phyloP scores from a whole-genome alignment of 2,888 invertebrate species.

The Mesochorus sp. region DNA sequence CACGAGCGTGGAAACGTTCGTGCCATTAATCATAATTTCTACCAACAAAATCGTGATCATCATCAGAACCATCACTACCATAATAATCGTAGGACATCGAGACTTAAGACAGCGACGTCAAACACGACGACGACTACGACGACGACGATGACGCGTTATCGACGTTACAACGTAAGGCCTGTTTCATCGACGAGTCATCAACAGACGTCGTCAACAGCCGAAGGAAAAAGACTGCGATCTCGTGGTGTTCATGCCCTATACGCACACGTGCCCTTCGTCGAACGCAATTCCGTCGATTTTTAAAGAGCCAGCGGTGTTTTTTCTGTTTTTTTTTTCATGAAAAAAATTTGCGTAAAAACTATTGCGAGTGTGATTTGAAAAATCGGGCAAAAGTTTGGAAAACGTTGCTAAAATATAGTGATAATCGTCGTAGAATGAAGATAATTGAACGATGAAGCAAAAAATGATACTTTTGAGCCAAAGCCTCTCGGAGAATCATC shows the following conservation, averaged over 20 bases:
- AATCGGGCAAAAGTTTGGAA: background rate
- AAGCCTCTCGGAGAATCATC: background rate
- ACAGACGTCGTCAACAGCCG: constrained; percentile 26
- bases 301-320: background rate
- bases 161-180: constrained; percentile 62
- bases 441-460: background rate
- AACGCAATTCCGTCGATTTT: constrained; percentile 35
- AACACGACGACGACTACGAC: too few species aligned
- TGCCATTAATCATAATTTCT: constrained; percentile 38
- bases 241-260: constrained; percentile 64
- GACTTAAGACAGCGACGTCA: constrained; percentile 44
- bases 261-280: constrained; percentile 60
- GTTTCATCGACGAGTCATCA: constrained; percentile 39
- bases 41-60: constrained; percentile 35
- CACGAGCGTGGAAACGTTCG: constrained; percentile 56
- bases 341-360: background rate
- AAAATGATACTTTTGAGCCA: background rate
- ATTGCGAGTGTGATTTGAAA: background rate
- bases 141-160: constrained; percentile 56
- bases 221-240: constrained; percentile 59
- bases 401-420: background rate
- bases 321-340: background rate
- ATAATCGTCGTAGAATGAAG: background rate
- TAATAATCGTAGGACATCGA: constrained; percentile 44
- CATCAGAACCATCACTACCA: constrained; percentile 29